A percentile compares a stretch with the other conserved stretches of the same genome.
These are phyloP conservation scores for Ariopsis seemanni DNA, from an alignment of 2,113 vertebrate genomes.

Conservation along the genomic window DNA sequence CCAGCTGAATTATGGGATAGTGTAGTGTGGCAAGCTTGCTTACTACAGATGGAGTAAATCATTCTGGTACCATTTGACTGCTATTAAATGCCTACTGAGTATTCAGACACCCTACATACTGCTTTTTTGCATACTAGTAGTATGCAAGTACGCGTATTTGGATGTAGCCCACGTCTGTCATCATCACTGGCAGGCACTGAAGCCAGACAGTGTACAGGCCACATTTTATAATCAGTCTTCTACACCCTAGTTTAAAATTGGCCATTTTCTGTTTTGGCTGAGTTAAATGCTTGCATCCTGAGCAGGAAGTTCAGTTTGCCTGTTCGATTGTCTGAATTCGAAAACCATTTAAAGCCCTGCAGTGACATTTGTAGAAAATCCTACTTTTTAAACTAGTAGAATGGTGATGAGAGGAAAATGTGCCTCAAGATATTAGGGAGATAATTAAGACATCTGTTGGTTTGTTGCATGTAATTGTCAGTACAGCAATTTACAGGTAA, in stretches of 20 bases:
- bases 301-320: constrained; percentile 31
- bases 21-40: too few species aligned
- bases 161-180: too few species aligned
- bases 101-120: too few species aligned
- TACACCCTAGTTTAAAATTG: neutral
- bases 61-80: too few species aligned
- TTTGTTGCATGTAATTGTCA: constrained; percentile 49
- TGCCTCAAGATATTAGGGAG: constrained; percentile 36
- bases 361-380: neutral
- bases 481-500: constrained; percentile 51
- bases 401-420: neutral
- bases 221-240: neutral
- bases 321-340: constrained; percentile 10
- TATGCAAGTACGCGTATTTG: too few species aligned
- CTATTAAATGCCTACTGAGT: too few species aligned
- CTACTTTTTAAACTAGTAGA: neutral
- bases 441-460: constrained; percentile 47
- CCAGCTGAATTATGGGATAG: too few species aligned
- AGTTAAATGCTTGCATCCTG: neutral
- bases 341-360: constrained; percentile 10
- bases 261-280: neutral
- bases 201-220: neutral
- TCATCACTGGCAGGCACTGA: neutral
- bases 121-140: too few species aligned
- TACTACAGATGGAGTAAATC: too few species aligned